Conservation (phyloP, 1,140 invertebrate genomes). For the Antheraea pernyi region DNA sequence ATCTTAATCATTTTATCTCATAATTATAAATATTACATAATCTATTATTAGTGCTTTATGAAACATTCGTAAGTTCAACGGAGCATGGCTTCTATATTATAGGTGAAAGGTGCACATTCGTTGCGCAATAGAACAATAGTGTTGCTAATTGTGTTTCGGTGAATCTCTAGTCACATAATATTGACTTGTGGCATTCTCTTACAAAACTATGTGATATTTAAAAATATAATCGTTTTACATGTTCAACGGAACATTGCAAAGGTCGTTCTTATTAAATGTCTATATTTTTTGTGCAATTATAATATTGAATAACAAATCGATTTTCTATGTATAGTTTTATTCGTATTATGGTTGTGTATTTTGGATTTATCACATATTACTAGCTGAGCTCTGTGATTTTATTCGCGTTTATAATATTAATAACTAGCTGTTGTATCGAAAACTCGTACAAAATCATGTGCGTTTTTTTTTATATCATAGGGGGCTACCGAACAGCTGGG, state of each 20-base stretch:
- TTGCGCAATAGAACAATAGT: conserved; percentile 19
- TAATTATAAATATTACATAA: conserved; percentile 7
- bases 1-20: neutral
- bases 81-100: conserved; percentile 11
- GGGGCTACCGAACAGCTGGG: no score
- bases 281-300: neutral
- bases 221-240: neutral
- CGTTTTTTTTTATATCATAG: no score
- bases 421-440: no score
- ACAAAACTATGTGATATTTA: conserved; percentile 2
- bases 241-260: neutral
- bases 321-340: no score
- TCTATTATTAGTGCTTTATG: conserved; percentile 5
- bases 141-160: conserved; percentile 24
- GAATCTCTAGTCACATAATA: conserved; percentile 23
- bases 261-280: neutral
- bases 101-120: conserved; percentile 28
- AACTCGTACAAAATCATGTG: no score
- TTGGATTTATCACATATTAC: no score
- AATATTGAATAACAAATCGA: neutral
- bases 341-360: no score
- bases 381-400: no score
- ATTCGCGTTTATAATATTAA: no score
- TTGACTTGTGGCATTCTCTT: conserved; percentile 27
- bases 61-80: neutral